Evolutionary conservation across 2,113 vertebrate species (phyloP), one percentile per base, ranked within the genome.

Genomic region (Perca flavescens): DNA sequence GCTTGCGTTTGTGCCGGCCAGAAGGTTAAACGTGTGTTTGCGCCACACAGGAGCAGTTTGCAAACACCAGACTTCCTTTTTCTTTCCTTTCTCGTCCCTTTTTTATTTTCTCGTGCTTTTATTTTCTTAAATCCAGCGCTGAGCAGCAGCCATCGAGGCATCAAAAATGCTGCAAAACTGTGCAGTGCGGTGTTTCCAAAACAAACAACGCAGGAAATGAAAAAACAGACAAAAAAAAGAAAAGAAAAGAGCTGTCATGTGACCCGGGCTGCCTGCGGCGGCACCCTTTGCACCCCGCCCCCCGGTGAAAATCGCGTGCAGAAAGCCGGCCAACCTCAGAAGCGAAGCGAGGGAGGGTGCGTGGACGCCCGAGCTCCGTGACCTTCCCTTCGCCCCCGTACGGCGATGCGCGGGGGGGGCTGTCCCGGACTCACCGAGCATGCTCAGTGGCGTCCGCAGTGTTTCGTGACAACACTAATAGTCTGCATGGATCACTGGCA

Each of bases 401-500:
- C 84, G 34, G 47, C 66, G 79, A 74, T 67, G 90, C 66, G 25
- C 1, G 25, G 25, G 25, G 77, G 87, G 77, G 87, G 83, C 71
- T 14, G 82, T 43, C 70, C 70, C 71, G 25, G 19, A 15, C 83
- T 40, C 46, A 79, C 79, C 53, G 93, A 87, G 91, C 94, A 95
- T 93, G 95, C 93, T 1, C 94, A 92, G 90, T 88, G 52, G 88
- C 76, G 25, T 65, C 91, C 56, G 70, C 90, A 69, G 86, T 36
- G 83, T 94, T 94, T 86, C 93, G 94, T 94, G 94, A 95, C 94
- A 92, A 85, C 92, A 88, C 92, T 93, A 95, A 95, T 94, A 81
- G 93, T 91, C 90, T 88, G 93, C 93, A 92, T 80, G 93, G 94
- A 94, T 94, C 93, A 87, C 92, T 92, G 94, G 89, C 92, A 91